Evolutionary conservation across 1,140 invertebrate genomes (phyloP).

Genomic region (Ptiloglossa arizonensis): DNA sequence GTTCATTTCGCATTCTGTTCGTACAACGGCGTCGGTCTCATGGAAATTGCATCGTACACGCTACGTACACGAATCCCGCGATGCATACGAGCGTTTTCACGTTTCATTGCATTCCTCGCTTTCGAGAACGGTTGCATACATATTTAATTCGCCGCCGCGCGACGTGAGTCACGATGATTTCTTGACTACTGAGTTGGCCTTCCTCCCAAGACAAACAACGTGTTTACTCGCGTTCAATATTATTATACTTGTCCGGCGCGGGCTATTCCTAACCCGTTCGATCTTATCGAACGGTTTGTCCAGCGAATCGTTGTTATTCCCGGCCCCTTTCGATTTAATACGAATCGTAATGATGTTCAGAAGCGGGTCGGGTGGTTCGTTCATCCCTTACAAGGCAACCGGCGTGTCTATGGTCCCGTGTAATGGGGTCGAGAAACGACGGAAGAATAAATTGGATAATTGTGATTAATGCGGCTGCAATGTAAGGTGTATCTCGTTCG

Average conservation of each 20-base stretch:
- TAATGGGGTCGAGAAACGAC: background rate
- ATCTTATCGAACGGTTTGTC: background rate
- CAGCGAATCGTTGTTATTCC: background rate
- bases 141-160: constrained; percentile 5
- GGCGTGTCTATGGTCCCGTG: background rate
- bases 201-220: background rate
- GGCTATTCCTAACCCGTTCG: no score
- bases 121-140: background rate
- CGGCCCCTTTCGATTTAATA: background rate
- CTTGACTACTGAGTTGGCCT: background rate
- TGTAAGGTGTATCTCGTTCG: background rate
- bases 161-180: background rate
- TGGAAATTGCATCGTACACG: constrained; percentile 21
- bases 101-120: constrained; percentile 7
- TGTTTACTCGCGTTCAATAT: background rate
- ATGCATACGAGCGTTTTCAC: constrained; percentile 6
- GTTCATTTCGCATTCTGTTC: constrained; percentile 33
- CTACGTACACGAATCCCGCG: constrained; percentile 1
- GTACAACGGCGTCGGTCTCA: background rate
- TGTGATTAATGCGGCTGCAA: constrained; percentile 27
- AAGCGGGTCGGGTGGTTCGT: background rate
- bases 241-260: no score
- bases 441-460: constrained; percentile 21
- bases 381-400: background rate
- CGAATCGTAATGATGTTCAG: background rate